Evolutionary conservation across 1,140 invertebrate species (phyloP).

Genomic region (Anoplolepis gracilipes): DNA sequence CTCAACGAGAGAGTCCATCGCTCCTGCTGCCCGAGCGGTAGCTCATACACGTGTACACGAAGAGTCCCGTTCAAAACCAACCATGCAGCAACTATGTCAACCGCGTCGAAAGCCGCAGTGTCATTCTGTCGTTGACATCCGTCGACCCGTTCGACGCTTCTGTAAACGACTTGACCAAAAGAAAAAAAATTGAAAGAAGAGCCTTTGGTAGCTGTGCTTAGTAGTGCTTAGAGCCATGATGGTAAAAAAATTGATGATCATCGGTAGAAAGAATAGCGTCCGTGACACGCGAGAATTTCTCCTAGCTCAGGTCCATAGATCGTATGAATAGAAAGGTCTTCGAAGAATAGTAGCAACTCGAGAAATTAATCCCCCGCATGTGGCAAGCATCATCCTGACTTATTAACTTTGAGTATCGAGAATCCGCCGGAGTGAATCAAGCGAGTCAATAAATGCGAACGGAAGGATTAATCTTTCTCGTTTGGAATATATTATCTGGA

Average conservation of each 20-base stretch:
- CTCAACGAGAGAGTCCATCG: constrained; percentile 47
- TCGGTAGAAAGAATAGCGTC: constrained; percentile 47
- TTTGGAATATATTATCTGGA: neutral
- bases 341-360: constrained; percentile 26
- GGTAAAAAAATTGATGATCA: constrained; percentile 62
- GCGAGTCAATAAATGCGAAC: neutral
- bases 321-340: neutral
- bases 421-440: neutral
- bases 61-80: constrained; percentile 55
- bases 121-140: constrained; percentile 67
- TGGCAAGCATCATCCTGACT: constrained; percentile 2
- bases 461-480: constrained; percentile 11
- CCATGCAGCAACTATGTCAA: constrained; percentile 63
- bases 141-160: constrained; percentile 57
- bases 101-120: constrained; percentile 61
- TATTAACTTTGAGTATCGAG: constrained; percentile 31
- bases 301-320: neutral
- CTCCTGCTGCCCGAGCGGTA: constrained; percentile 47
- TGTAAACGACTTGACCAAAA: constrained; percentile 60
- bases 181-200: neutral
- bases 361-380: constrained; percentile 36
- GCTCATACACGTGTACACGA: constrained; percentile 58
- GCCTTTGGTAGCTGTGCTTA: constrained; percentile 27
- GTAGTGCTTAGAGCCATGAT: constrained; percentile 7
- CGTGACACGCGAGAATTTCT: constrained; percentile 62